Evolutionary conservation across 2,888 invertebrate genomes (phyloP).

Genomic region (Lumbricus terrestris): DNA sequence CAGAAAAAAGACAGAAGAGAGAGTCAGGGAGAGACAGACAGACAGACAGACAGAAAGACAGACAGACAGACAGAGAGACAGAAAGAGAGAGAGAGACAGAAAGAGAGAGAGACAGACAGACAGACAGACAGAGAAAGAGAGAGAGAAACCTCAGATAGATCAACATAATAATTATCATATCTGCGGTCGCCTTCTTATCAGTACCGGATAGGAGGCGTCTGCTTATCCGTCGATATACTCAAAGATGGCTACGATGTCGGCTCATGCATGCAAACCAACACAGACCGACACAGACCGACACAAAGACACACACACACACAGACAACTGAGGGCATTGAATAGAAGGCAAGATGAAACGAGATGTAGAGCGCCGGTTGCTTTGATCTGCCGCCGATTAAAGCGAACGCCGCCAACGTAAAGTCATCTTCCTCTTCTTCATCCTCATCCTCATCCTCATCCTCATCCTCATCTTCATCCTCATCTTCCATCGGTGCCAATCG

Average conservation of each 20-base stretch:
- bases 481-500: neutral
- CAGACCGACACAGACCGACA: neutral
- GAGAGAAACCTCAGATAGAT: no score
- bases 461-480: no score
- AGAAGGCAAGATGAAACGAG: neutral
- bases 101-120: no score
- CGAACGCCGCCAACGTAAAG: neutral
- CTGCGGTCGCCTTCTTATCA: neutral
- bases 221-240: neutral
- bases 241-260: neutral
- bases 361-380: neutral
- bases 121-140: no score
- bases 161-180: no score
- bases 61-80: no score
- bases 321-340: neutral
- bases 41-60: neutral
- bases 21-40: no score
- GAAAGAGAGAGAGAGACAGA: no score
- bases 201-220: neutral
- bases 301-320: neutral
- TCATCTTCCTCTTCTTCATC: no score
- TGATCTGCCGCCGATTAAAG: conserved; percentile 3
- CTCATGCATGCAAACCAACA: neutral
- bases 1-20: no score
- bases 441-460: no score